These are phyloP conservation scores for Troides helena DNA, from an alignment of 2,888 invertebrate species.

Conservation along the genomic window DNA sequence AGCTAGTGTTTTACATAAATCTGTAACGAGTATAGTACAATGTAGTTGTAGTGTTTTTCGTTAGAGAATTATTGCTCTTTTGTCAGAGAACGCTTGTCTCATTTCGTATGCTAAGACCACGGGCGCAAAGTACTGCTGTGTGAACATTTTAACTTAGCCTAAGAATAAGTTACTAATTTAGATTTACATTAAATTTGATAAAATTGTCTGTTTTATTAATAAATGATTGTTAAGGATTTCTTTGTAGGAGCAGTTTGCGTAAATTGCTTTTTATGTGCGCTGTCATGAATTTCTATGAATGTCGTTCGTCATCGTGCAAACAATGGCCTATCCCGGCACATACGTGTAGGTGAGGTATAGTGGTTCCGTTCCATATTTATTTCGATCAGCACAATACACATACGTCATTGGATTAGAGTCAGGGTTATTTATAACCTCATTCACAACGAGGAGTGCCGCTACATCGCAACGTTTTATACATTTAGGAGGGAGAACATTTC, in stretches of 20 bases:
- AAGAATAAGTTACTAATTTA: no score
- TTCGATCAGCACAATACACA: slow-evolving; percentile 19
- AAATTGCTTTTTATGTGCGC: slow-evolving; percentile 22
- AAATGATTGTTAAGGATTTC: not conserved
- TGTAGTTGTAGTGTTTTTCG: no score
- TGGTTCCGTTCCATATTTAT: slow-evolving; percentile 28
- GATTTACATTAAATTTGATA: not conserved
- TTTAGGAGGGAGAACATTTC: not conserved
- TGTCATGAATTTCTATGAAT: slow-evolving; percentile 24
- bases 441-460: slow-evolving; percentile 8
- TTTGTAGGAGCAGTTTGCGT: slow-evolving; percentile 4
- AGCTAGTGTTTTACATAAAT: no score
- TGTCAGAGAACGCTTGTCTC: no score
- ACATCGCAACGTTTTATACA: slow-evolving; percentile 3
- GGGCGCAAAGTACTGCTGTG: no score
- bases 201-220: not conserved
- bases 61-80: no score
- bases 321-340: slow-evolving; percentile 30
- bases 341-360: slow-evolving; percentile 16
- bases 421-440: slow-evolving; percentile 26
- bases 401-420: slow-evolving; percentile 20
- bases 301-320: slow-evolving; percentile 35
- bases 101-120: no score
- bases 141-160: no score
- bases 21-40: no score